A percentile compares a stretch with the other conserved stretches of the same genome.
Evolutionary conservation across 2,797 vertebrate species (phyloP).

Genomic region (Pseudocheirus occidentalis): DNA sequence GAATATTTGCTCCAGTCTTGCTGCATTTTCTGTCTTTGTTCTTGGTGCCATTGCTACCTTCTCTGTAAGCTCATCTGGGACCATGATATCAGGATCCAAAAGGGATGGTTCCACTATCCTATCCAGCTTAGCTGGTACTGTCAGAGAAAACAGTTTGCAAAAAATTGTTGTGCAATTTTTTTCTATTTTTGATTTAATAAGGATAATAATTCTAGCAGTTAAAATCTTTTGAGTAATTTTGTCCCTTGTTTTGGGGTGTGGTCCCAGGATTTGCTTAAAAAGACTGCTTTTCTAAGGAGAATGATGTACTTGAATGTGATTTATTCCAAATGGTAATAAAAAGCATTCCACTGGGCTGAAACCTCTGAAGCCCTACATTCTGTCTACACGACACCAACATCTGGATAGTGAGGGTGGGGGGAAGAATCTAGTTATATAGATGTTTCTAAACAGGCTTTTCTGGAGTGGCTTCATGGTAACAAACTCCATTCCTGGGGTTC

Average conservation of each 20-base stretch:
- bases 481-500: not conserved
- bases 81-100: not conserved
- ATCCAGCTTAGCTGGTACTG: too few relatives aligned
- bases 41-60: not conserved
- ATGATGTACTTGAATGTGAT: slow-evolving; percentile 29
- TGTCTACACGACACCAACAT: slow-evolving; percentile 56
- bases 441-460: slow-evolving; percentile 32
- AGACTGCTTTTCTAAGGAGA: slow-evolving; percentile 14
- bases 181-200: not conserved
- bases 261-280: slow-evolving; percentile 35
- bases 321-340: slow-evolving; percentile 53
- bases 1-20: not conserved
- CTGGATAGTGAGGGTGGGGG: slow-evolving; percentile 36
- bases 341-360: slow-evolving; percentile 45
- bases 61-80: not conserved
- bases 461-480: not conserved
- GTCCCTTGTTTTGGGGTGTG: not conserved
- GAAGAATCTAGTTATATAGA: slow-evolving; percentile 5
- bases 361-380: slow-evolving; percentile 30
- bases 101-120: not conserved
- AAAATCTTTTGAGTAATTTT: slow-evolving; percentile 13
- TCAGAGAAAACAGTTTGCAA: not conserved
- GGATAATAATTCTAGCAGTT: not conserved
- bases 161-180: not conserved
- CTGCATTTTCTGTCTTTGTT: not conserved